Percentiles rank a stretch among this genome's conserved stretches.
These are phyloP conservation scores for Percina caprodes DNA, from an alignment of 2,113 vertebrate species.

Conservation along the genomic window DNA sequence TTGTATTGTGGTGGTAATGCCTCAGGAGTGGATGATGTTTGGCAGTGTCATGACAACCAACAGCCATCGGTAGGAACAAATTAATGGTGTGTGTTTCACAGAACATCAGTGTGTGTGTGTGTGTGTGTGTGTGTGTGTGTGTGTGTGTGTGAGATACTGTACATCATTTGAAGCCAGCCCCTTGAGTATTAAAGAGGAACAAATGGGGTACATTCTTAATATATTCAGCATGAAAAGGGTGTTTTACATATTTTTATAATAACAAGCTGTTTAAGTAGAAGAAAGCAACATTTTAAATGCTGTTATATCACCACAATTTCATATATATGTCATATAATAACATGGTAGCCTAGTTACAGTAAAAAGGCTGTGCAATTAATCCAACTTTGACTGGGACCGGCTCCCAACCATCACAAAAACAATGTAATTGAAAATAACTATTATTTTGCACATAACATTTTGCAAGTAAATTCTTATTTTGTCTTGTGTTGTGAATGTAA, in stretches of 20 bases:
- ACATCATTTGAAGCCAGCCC: conserved; percentile 10
- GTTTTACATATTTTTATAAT: background rate
- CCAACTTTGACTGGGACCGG: too few relatives aligned
- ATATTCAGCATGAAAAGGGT: background rate
- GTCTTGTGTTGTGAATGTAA: too few relatives aligned
- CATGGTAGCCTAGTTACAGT: too few relatives aligned
- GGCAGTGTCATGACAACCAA: background rate
- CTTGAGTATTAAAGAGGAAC: background rate
- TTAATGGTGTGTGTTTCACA: conserved; percentile 24
- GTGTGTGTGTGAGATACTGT: background rate
- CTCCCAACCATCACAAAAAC: too few relatives aligned
- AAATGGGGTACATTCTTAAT: background rate
- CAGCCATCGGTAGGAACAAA: conserved; percentile 39
- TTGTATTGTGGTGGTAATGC: conserved; percentile 10
- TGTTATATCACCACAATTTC: background rate
- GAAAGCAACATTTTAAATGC: background rate
- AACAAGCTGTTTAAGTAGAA: background rate
- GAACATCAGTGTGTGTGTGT: background rate
- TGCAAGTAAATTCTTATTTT: too few relatives aligned
- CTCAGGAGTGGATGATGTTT: conserved; percentile 29
- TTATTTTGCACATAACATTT: too few relatives aligned
- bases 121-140: too few relatives aligned
- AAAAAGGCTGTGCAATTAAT: too few relatives aligned
- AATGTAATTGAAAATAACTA: too few relatives aligned
- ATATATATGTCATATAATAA: background rate